Conservation (phyloP, 2,113 vertebrate genomes). For the Notothenia coriiceps region DNA sequence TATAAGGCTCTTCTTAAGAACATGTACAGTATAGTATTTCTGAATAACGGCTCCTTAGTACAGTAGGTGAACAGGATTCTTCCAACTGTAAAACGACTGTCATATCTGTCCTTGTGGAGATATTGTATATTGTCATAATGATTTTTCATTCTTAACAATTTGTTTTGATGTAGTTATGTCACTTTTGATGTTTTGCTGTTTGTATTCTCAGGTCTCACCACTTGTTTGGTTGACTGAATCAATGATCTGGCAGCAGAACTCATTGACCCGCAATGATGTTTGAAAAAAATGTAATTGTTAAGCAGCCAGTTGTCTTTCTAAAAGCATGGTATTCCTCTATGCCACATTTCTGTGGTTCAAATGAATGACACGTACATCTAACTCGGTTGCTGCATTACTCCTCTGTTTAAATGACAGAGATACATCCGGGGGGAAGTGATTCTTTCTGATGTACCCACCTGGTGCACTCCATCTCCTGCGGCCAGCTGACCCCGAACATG, state of each 20-base stretch:
- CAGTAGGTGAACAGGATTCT: no score
- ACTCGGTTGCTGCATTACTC: background rate
- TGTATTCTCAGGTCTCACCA: no score
- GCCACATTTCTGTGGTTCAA: background rate
- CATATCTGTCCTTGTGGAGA: no score
- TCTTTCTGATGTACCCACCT: constrained; percentile 80
- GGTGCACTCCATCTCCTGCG: constrained; percentile 96
- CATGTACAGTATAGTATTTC: no score
- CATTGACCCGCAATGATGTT: background rate
- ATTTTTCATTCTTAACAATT: no score
- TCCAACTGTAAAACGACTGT: no score
- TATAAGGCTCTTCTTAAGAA: no score
- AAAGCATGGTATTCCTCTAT: background rate
- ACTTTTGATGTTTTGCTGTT: background rate
- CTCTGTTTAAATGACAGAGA: background rate
- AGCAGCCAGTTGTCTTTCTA: background rate
- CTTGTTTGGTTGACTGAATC: background rate
- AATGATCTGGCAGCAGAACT: background rate
- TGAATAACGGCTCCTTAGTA: no score
- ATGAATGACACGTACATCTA: background rate
- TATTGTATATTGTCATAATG: no score
- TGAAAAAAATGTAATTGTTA: background rate
- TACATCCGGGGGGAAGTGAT: background rate
- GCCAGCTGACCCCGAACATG: constrained; percentile 96
- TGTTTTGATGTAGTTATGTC: background rate